Evolutionary conservation across 2,113 vertebrate genomes (phyloP), one percentile per base, ranked within the genome.

Genomic region (Electrona antarctica): DNA sequence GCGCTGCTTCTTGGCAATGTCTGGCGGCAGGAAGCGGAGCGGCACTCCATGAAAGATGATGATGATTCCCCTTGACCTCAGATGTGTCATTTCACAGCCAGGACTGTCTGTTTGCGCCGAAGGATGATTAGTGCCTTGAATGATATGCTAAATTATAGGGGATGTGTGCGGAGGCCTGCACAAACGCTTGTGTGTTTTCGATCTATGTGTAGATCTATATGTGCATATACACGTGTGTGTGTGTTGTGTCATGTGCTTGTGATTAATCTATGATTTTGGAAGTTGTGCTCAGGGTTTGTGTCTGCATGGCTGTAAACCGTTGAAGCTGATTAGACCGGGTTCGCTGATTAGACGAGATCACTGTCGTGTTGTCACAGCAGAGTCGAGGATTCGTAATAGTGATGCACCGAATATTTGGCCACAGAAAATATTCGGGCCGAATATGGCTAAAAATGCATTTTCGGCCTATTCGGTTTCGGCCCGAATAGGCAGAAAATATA

Each of bases 41-140:
- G 46, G 57, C 50, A 12, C 50, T 60, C 67, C 15, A 51, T 51
- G 13, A 69, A 80, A 60, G 66, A 84, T 49, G 66, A 57, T 13
- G 64, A 51, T 69, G 60, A 66, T 52, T 79, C 72, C 69, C 52
- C 65, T 60, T 81, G 86, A 91, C 85, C 85, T 89, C 73, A 52
- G 67, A 82, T 71, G 79, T 79, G 79, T 70, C 64, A 72, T 64
- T 73, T 84, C 41, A 49, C 64, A 11, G 64, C 45, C 73, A 72
- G 74, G 62, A 29, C 11, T 64, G 64, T 47, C 46, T 1, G 6
- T 60, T 71, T 62, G 62, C 69, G 52, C 54, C 52, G 3, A 69
- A 10, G 33, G 66, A 69, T 70, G 46, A 79, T 82, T 74, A 67
- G 68, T 70, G 76, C 79, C 69, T 82, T 76, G 64, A 79, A 82